Evolutionary conservation across 2,113 vertebrate species (phyloP).

Genomic region (Erythrocercus mccallii): DNA sequence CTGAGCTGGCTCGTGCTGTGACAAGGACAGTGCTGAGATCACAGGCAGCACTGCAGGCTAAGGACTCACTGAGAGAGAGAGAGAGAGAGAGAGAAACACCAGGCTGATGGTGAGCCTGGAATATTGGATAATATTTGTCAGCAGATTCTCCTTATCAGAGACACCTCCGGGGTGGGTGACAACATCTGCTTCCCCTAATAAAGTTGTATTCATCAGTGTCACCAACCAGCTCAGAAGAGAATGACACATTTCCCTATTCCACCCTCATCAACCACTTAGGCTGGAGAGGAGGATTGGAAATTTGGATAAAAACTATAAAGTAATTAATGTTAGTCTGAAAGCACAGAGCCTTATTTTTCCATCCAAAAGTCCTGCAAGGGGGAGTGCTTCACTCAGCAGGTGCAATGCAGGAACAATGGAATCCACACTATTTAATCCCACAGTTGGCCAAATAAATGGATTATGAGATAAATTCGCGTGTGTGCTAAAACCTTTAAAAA

Average conservation of each 20-base stretch:
- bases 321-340: neutral
- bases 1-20: neutral
- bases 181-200: neutral
- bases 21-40: neutral
- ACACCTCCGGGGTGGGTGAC: neutral
- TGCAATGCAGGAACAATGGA: neutral
- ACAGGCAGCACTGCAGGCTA: neutral
- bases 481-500: neutral
- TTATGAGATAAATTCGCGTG: neutral
- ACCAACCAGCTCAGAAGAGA: neutral
- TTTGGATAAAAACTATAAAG: accelerated
- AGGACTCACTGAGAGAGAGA: neutral
- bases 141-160: neutral
- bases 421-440: neutral
- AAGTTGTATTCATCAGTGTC: neutral
- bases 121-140: neutral
- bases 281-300: neutral
- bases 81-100: neutral
- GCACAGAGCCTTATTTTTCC: neutral
- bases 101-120: neutral
- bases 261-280: neutral
- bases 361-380: neutral
- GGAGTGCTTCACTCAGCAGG: neutral
- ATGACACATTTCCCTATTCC: neutral
- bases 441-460: neutral